phyloP scores from a whole-genome alignment of 2,888 invertebrate species.

The Athalia cordata region DNA sequence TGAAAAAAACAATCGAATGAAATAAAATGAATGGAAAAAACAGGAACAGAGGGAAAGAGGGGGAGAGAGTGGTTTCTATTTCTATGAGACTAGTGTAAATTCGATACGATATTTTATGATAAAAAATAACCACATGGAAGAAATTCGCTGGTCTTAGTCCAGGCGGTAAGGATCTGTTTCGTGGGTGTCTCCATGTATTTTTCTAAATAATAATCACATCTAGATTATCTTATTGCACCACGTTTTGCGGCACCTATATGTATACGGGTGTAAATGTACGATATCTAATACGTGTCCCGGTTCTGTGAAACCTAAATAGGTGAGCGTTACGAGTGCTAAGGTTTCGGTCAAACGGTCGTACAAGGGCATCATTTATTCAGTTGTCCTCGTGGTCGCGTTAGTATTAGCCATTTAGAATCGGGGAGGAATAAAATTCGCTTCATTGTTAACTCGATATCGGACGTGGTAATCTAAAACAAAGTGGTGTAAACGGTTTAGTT shows the following conservation, averaged over 20 bases:
- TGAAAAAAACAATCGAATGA: too few species aligned
- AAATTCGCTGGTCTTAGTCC: background rate
- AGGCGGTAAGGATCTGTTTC: too few species aligned
- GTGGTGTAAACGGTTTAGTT: background rate
- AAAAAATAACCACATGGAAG: conserved; percentile 17
- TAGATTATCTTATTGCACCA: background rate
- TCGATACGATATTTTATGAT: background rate
- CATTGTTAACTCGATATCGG: background rate
- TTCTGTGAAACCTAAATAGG: conserved; percentile 21
- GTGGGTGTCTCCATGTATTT: too few species aligned
- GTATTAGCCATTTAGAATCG: background rate
- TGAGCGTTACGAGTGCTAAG: conserved; percentile 17
- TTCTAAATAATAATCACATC: too few species aligned
- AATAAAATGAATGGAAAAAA: too few species aligned
- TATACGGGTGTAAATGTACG: too few species aligned
- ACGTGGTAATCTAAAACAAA: background rate
- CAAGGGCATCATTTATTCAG: conserved; percentile 12
- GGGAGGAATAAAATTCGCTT: background rate
- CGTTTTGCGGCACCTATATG: too few species aligned
- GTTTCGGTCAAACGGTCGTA: conserved; percentile 13
- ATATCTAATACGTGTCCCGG: background rate
- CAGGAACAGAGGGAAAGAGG: too few species aligned
- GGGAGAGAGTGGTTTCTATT: background rate
- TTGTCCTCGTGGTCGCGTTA: too few species aligned
- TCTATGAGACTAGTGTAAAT: background rate